Evolutionary conservation across 1,140 invertebrate genomes (phyloP).

Genomic region (Solenopsis invicta): DNA sequence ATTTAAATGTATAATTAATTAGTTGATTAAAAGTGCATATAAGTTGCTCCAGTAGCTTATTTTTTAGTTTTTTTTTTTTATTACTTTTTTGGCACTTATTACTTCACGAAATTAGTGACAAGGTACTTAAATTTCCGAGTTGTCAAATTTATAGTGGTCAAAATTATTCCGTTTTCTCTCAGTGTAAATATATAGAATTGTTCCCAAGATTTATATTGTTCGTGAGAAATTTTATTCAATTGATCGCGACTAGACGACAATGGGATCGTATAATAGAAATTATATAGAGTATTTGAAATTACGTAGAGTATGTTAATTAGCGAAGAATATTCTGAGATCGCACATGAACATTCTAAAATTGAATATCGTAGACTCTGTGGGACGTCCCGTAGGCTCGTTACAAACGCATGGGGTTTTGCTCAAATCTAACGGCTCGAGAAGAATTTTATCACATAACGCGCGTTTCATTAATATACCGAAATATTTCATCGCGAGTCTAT

Average conservation of each 20-base stretch:
- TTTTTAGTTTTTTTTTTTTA: too few species aligned
- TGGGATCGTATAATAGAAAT: neutral
- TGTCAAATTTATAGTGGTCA: too few species aligned
- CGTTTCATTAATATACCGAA: slow-evolving; percentile 27
- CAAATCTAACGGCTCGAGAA: slow-evolving; percentile 4
- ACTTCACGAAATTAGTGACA: too few species aligned
- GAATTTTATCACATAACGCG: slow-evolving; percentile 25
- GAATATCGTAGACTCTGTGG: slow-evolving; percentile 4
- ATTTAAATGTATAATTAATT: too few species aligned
- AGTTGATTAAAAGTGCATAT: too few species aligned
- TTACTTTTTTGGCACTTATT: too few species aligned
- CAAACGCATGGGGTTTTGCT: neutral
- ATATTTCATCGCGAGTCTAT: slow-evolving; percentile 22
- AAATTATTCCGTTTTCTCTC: too few species aligned
- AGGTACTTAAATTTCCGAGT: too few species aligned
- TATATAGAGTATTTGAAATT: neutral
- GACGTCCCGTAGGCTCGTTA: neutral
- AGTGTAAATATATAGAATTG: neutral
- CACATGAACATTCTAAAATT: neutral
- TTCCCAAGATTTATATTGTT: neutral
- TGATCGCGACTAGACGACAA: neutral
- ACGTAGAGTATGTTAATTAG: neutral
- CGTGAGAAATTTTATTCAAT: slow-evolving; percentile 21
- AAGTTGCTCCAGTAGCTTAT: too few species aligned
- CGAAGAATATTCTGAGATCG: neutral